Percentiles rank a stretch among this genome's conserved stretches.
Conservation (phyloP, 2,797 vertebrate genomes). For the Pipistrellus kuhlii region DNA sequence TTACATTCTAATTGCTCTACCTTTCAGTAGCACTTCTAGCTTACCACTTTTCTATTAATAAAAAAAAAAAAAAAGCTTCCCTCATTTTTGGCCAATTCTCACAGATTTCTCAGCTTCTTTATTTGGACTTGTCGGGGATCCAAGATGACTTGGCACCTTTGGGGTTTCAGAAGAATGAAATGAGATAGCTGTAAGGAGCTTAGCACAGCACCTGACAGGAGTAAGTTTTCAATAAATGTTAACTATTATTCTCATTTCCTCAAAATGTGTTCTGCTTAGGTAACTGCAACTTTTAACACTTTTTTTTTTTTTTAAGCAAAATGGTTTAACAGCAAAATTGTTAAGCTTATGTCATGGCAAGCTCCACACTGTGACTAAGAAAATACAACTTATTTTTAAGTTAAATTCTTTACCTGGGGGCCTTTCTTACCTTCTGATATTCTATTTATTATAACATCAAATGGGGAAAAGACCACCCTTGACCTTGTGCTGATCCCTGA, state of each 20-base stretch:
- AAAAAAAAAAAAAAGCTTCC: neutral
- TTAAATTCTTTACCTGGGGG: neutral
- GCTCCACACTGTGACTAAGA: neutral
- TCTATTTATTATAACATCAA: neutral
- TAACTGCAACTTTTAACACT: slow-evolving; percentile 25
- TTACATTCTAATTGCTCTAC: neutral
- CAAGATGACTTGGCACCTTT: neutral
- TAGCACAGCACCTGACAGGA: neutral
- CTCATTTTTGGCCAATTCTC: neutral
- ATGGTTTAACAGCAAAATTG: neutral
- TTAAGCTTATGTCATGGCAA: neutral
- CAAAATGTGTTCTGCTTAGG: slow-evolving; percentile 21
- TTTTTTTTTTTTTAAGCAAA: neutral
- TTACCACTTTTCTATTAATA: neutral
- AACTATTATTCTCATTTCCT: slow-evolving; percentile 51
- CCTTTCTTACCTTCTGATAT: neutral
- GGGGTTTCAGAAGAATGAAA: neutral
- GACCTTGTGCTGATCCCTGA: neutral
- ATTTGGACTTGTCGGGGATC: neutral
- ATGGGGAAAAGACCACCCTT: neutral
- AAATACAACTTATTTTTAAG: slow-evolving; percentile 6
- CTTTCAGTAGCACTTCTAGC: neutral
- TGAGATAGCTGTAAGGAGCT: slow-evolving; percentile 11
- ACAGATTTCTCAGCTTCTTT: slow-evolving; percentile 8
- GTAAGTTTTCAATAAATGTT: slow-evolving; percentile 33